These are phyloP conservation scores for Malthinus seriepunctatus DNA, from an alignment of 2,888 invertebrate species.

Conservation along the genomic window DNA sequence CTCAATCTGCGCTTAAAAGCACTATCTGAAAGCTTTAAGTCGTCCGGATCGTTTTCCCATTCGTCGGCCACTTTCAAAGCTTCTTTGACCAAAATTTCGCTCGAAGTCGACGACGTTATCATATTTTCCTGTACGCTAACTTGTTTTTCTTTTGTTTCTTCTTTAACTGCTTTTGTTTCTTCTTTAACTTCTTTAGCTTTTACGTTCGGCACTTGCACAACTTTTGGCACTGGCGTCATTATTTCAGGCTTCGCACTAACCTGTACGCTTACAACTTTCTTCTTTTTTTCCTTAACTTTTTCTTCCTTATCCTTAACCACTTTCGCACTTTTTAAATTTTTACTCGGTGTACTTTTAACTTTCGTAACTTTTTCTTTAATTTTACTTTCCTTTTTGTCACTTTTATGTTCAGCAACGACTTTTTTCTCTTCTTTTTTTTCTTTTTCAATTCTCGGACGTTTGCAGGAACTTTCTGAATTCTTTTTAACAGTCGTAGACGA, in stretches of 20 bases:
- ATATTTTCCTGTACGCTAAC: constrained; percentile 24
- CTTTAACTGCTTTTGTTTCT: not conserved
- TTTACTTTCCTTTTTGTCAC: not conserved
- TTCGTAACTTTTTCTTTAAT: not conserved
- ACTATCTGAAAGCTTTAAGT: constrained; percentile 3
- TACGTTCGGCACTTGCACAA: not conserved
- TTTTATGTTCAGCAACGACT: not conserved
- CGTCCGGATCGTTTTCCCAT: constrained; percentile 23
- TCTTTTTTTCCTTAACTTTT: not conserved
- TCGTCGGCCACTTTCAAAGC: constrained; percentile 19
- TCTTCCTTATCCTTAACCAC: not conserved
- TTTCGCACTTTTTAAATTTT: not conserved
- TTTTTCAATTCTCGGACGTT: not conserved
- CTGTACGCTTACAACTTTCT: not conserved
- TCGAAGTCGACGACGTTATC: constrained; percentile 22
- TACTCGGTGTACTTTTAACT: not conserved
- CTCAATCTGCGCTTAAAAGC: constrained; percentile 27
- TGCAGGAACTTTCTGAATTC: not conserved
- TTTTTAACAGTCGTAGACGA: not conserved
- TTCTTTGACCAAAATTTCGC: constrained; percentile 8
- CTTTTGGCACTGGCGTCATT: not conserved
- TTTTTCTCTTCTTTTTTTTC: not conserved
- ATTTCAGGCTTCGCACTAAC: not conserved
- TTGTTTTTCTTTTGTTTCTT: not conserved
- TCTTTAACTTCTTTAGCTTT: not conserved